Evolutionary conservation across 1,140 invertebrate genomes (phyloP).

Genomic region (Drosophila pandora): DNA sequence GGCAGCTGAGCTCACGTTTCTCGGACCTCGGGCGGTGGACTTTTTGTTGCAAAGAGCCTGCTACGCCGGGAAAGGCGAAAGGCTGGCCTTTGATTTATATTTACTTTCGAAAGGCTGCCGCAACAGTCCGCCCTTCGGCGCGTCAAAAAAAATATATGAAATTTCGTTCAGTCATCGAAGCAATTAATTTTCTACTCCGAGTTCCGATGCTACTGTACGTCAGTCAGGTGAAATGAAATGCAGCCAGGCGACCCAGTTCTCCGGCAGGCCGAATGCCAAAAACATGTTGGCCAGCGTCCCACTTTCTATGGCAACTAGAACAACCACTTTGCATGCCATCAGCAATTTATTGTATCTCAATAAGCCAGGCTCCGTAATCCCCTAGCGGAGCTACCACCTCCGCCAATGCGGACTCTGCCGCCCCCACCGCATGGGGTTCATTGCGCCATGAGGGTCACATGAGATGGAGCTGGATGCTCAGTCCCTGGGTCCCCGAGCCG

Average conservation of each 20-base stretch:
- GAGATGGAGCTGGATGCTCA: conserved; percentile 13
- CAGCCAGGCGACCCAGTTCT: conserved; percentile 62
- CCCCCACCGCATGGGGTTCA: conserved; percentile 59
- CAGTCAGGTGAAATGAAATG: conserved; percentile 72
- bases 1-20: conserved; percentile 58
- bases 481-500: conserved; percentile 4
- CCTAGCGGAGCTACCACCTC: conserved; percentile 15
- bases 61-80: conserved; percentile 31
- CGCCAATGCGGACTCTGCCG: neutral
- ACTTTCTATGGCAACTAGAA: conserved; percentile 76
- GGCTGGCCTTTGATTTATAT: conserved; percentile 71
- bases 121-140: conserved; percentile 31
- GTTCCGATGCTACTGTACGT: conserved; percentile 57
- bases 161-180: conserved; percentile 59
- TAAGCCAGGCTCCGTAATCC: conserved; percentile 34
- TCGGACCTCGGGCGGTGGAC: conserved; percentile 52
- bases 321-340: conserved; percentile 70
- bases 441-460: conserved; percentile 75
- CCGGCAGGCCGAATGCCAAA: conserved; percentile 40
- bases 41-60: conserved; percentile 7
- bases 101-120: conserved; percentile 61
- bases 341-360: conserved; percentile 62
- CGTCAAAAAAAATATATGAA: conserved; percentile 33
- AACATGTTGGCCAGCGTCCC: conserved; percentile 69
- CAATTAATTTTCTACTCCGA: conserved; percentile 53